These are phyloP conservation scores for Apodemus speciosus DNA, from an alignment of 2,113 vertebrate genomes.

Conservation along the genomic window DNA sequence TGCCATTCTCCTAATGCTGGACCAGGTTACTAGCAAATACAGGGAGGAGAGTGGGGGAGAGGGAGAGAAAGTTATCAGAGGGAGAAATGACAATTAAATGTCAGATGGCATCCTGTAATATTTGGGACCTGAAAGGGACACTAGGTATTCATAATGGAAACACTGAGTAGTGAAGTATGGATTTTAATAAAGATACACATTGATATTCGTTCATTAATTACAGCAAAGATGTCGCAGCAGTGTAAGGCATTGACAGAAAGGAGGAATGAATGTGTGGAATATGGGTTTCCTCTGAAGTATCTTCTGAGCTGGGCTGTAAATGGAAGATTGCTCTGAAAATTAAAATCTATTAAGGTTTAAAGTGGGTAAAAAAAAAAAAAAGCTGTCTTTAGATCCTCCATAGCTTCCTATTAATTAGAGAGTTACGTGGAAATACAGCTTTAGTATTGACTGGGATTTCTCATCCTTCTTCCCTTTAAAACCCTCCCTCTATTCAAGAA, in stretches of 20 bases:
- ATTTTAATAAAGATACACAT: not conserved
- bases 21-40: not conserved
- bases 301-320: not conserved
- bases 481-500: not conserved
- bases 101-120: not conserved
- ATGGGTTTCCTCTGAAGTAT: not conserved
- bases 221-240: not conserved
- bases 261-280: not conserved
- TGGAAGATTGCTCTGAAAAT: constrained; percentile 4
- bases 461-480: not conserved
- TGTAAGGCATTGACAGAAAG: not conserved
- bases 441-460: no score
- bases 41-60: not conserved
- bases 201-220: not conserved
- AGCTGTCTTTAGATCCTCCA: not conserved
- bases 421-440: not conserved
- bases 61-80: not conserved
- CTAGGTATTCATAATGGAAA: not conserved
- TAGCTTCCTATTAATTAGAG: not conserved
- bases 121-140: not conserved
- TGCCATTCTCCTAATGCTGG: not conserved
- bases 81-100: not conserved
- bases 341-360: not conserved
- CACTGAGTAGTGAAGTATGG: not conserved
- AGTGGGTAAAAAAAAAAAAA: not conserved